Conservation (phyloP, 2,113 vertebrate genomes). For the Ornithorhynchus anatinus region DNA sequence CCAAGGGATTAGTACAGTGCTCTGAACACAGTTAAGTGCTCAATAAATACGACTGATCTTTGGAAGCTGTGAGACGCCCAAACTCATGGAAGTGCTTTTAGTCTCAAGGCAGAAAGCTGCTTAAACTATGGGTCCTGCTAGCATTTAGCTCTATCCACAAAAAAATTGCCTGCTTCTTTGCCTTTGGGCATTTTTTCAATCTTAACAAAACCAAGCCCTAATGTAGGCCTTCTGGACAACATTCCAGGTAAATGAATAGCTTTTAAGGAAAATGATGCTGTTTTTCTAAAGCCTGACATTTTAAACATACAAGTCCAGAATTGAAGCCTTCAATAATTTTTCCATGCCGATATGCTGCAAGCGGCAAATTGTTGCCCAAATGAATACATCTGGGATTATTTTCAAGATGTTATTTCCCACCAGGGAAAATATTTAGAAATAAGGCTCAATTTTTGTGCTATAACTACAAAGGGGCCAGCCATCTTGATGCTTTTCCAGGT, state of each 20-base stretch:
- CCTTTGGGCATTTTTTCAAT: constrained; percentile 75
- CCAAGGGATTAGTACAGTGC: too few relatives aligned
- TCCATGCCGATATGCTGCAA: constrained; percentile 76
- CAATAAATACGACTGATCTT: too few relatives aligned
- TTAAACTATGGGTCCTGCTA: constrained; percentile 52
- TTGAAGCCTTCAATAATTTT: constrained; percentile 78
- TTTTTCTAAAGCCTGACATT: constrained; percentile 82
- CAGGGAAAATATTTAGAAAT: constrained; percentile 83
- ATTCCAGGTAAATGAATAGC: constrained; percentile 82
- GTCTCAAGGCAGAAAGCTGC: constrained; percentile 45
- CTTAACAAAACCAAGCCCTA: constrained; percentile 76
- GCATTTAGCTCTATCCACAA: constrained; percentile 64
- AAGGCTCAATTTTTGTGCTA: constrained; percentile 66
- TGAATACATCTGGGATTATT: constrained; percentile 86
- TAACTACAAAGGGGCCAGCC: constrained; percentile 79
- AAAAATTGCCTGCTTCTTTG: constrained; percentile 67
- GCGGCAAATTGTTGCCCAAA: constrained; percentile 77
- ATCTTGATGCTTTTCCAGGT: constrained; percentile 80
- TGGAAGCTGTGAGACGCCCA: constrained; percentile 15
- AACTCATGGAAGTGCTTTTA: constrained; percentile 44
- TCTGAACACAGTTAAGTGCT: too few relatives aligned
- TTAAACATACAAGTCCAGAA: constrained; percentile 75
- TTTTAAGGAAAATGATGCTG: constrained; percentile 78
- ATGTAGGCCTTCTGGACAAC: constrained; percentile 75
- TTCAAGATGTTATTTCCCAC: constrained; percentile 81